A percentile compares a stretch with the other conserved stretches of the same genome.
Evolutionary conservation across 2,888 invertebrate genomes (phyloP).

Genomic region (Pyrrhosoma nymphula): DNA sequence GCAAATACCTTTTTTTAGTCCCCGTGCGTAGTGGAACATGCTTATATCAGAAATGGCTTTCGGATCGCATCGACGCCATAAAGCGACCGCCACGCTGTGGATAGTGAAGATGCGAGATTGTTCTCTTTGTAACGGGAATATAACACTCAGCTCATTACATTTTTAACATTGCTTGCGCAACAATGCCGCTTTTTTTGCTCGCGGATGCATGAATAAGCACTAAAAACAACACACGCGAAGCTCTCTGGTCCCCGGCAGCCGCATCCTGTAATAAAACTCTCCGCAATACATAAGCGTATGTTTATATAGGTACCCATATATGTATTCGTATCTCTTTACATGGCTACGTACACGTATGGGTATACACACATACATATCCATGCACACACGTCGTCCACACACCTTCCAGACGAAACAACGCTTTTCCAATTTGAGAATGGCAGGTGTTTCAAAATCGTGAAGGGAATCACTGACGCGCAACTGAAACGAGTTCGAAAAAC

Average conservation of each 20-base stretch:
- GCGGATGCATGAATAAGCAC: constrained; percentile 4
- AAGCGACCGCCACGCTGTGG: too few relatives aligned
- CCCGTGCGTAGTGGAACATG: too few relatives aligned
- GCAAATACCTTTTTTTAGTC: too few relatives aligned
- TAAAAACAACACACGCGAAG: not conserved
- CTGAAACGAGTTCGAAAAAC: not conserved
- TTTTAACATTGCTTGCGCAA: constrained; percentile 1
- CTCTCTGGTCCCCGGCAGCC: not conserved
- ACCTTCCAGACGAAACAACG: not conserved
- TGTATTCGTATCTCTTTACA: not conserved
- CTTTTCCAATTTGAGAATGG: not conserved
- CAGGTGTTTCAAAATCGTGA: not conserved
- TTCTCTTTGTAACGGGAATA: not conserved
- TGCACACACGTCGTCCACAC: not conserved
- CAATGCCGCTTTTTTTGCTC: not conserved
- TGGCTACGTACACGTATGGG: not conserved
- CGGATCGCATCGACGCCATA: too few relatives aligned
- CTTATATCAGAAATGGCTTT: too few relatives aligned
- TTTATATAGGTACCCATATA: not conserved
- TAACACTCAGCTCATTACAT: not conserved
- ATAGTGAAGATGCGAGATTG: not conserved
- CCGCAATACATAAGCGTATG: not conserved
- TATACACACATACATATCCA: not conserved
- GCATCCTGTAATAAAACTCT: constrained; percentile 1
- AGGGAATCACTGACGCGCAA: not conserved